A percentile compares a stretch with the other conserved stretches of the same genome.
These are phyloP conservation scores for Mormoops blainvillei DNA, from an alignment of 2,113 vertebrate species.

Conservation along the genomic window DNA sequence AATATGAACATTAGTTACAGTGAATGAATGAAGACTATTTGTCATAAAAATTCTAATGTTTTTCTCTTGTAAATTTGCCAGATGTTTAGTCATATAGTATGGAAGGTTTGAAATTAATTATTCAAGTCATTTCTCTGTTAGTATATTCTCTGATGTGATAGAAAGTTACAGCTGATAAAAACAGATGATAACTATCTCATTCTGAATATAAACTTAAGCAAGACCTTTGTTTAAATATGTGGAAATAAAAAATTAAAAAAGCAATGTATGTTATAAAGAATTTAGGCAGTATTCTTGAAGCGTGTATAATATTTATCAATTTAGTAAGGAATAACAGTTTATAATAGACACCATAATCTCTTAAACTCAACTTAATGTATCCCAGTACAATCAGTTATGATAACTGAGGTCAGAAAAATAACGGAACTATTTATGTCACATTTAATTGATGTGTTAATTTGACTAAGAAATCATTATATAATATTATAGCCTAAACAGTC, in stretches of 20 bases:
- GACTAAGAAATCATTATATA: background rate
- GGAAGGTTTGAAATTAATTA: constrained; percentile 65
- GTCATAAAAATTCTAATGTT: constrained; percentile 55
- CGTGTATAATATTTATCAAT: background rate
- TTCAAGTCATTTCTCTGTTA: constrained; percentile 64
- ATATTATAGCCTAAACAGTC: background rate
- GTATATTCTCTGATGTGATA: constrained; percentile 27
- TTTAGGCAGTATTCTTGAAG: background rate
- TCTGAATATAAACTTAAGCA: background rate
- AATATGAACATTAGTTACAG: constrained; percentile 49
- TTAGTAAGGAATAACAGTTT: background rate
- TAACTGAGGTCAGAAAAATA: background rate
- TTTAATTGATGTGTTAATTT: background rate
- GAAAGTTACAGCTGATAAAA: constrained; percentile 50
- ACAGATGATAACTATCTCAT: background rate
- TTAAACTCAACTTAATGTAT: background rate
- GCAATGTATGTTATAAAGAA: background rate
- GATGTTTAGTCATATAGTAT: constrained; percentile 65
- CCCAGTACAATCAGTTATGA: background rate
- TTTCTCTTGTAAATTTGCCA: constrained; percentile 69
- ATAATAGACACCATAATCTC: background rate
- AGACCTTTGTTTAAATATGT: background rate
- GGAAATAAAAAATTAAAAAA: background rate
- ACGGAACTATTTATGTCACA: background rate
- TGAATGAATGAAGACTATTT: background rate